Base-by-base conservation (phyloP, 2,888 invertebrate genomes). In the Halictus quadricinctus region DNA sequence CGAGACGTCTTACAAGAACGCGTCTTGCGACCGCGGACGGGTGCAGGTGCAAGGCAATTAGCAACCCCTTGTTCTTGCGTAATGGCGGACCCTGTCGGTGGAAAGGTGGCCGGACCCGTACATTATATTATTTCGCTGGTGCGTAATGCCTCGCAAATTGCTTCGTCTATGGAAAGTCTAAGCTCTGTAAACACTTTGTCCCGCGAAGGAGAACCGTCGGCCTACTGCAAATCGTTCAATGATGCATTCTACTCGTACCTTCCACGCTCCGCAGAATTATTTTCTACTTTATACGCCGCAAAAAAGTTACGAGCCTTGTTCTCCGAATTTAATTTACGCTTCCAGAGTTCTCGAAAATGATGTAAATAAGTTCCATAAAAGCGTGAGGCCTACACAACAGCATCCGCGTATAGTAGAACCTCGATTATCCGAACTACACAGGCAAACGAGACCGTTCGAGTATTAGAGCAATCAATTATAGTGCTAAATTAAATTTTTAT, bases 31-130 rank as follows among this genome's bases (percentile, higher is more conserved):
- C 85, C 80, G 75, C 75, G 85, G 43, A 80, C 80, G 80, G 80
- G 54, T 66, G 87, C 87, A 87, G 87, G 87, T 87, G 87, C 87
- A 86, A 86, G 86, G 76, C 86, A 86, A 87, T 87, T 87, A 87
- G 83, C 86, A 80, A 79, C 72, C 80, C 83, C 86, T 83, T 86
- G 86, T 83, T 80, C 79, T 81, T 81, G 77, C 78, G 85, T 64
- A 86, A 86, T 72, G 81, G 79, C 72, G 79, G 66, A 36, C 75
- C 60, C 76, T 75, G 86, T 72, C 83, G 86, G 64, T 72, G 76
- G 73, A 60, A 66, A 79, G 36, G 76, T 58, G 58, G 41, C 36
- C 29, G 48, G 58, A 12, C 41, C 21, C 76, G 69, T 83, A 79
- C 85, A 87, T 86, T 86, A 86, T 86, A 87, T 86, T 86, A 85